Conservation (phyloP, 2,888 invertebrate genomes). For the Hemicrepidius hirtus region DNA sequence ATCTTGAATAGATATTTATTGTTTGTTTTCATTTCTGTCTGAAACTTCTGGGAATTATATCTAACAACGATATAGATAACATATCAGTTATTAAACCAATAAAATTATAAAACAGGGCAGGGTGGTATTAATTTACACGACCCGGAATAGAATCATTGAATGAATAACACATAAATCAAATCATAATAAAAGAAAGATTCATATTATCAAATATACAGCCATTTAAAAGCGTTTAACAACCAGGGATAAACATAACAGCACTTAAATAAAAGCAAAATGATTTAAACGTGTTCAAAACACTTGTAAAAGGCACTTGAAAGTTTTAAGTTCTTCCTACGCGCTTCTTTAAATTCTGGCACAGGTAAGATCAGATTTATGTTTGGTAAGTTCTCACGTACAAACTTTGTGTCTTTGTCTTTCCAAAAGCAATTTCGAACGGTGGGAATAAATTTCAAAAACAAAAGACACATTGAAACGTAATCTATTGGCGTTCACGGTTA, state of each 20-base stretch:
- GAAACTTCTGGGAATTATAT: too few species aligned
- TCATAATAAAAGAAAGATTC: constrained; percentile 12
- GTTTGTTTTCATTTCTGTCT: too few species aligned
- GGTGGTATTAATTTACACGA: constrained; percentile 17
- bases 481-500: neutral
- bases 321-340: constrained; percentile 45
- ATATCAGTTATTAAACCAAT: too few species aligned
- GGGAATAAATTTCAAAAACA: constrained; percentile 13
- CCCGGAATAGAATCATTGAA: constrained; percentile 25
- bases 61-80: too few species aligned
- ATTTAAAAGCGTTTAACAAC: constrained; percentile 48
- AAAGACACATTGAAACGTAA: constrained; percentile 10
- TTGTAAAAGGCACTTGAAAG: constrained; percentile 47
- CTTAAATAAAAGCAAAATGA: constrained; percentile 48
- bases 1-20: too few species aligned
- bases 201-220: constrained; percentile 38
- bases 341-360: constrained; percentile 25
- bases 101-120: neutral
- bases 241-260: constrained; percentile 41
- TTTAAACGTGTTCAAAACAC: constrained; percentile 48
- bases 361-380: constrained; percentile 12
- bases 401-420: constrained; percentile 24
- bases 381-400: constrained; percentile 2
- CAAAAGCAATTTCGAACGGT: constrained; percentile 8
- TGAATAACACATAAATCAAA: constrained; percentile 31